Evolutionary conservation across 2,113 vertebrate genomes (phyloP), one percentile per base, ranked within the genome.

Genomic region (Condylura cristata): DNA sequence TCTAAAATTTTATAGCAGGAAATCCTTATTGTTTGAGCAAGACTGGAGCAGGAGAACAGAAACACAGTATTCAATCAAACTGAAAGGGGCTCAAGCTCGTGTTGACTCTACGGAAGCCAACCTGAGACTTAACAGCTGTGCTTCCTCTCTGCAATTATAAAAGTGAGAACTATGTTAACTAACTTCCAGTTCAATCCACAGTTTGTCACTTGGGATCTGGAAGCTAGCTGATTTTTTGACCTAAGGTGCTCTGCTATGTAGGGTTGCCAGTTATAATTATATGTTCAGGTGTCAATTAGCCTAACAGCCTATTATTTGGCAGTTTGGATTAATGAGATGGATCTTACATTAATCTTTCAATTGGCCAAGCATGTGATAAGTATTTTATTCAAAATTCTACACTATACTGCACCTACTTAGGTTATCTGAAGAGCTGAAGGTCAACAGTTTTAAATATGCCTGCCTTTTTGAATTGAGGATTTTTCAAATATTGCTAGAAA

Each of bases 221-320:
- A 80, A 89, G 74, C 88, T 65, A 28, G 72, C 85, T 83, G 74
- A 78, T 78, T 70, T 82, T 91, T 86, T 87, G 37, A 96, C 86
- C 94, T 70, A 56, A 90, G 85, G 56, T 83, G 34, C 72, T 92
- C 91, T 75, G 53, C 91, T 79, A 14, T 95, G 93, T 94, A 70
- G 78, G 51, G 56, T 90, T 94, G 86, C 94, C 95, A 94, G 74
- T 78, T 96, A 56, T 91, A 96, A 96, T 97, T 94, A 86, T 90
- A 92, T 79, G 51, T 95, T 93, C 91, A 92, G 86, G 51, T 90
- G 82, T 95, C 95, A 94, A 70, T 97, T 95, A 95, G 91, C 78
- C 86, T 81, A 94, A 78, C 51, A 92, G 92, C 32, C 93, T 74
- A 86, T 95, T 94, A 95, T 94, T 92, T 91, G 85, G 74, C 95